Evolutionary conservation across 2,888 invertebrate genomes (phyloP).

Genomic region (Lydus trimaculatus): DNA sequence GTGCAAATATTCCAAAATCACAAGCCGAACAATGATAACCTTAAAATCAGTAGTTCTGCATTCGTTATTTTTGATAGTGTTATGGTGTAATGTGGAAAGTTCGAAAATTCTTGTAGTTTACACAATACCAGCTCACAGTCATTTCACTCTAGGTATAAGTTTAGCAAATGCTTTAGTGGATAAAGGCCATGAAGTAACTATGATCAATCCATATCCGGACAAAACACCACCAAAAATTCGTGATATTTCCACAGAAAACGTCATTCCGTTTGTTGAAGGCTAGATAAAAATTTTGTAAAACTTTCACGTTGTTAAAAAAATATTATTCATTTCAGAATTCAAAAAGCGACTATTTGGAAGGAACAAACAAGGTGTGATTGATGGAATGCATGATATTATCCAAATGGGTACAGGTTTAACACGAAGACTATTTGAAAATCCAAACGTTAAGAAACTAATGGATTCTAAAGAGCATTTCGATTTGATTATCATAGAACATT

Average conservation of each 20-base stretch:
- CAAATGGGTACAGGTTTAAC: slow-evolving; percentile 23
- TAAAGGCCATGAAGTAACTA: slow-evolving; percentile 60
- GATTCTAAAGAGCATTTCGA: slow-evolving; percentile 52
- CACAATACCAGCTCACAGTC: slow-evolving; percentile 21
- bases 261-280: slow-evolving; percentile 18
- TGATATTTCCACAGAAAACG: slow-evolving; percentile 28
- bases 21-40: not conserved
- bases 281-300: not conserved
- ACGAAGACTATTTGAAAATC: slow-evolving; percentile 53
- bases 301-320: not conserved
- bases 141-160: slow-evolving; percentile 40
- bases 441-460: slow-evolving; percentile 51
- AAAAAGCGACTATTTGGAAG: not conserved
- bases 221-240: slow-evolving; percentile 57
- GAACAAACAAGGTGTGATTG: not conserved
- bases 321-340: not conserved
- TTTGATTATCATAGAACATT: slow-evolving; percentile 57
- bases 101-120: slow-evolving; percentile 23
- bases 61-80: not conserved
- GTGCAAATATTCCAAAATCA: too few relatives aligned
- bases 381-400: too few relatives aligned
- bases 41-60: not conserved
- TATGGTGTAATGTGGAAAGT: slow-evolving; percentile 12
- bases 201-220: slow-evolving; percentile 49
- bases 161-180: slow-evolving; percentile 48